phyloP scores from a whole-genome alignment of 2,797 vertebrate species.

The Silurus lanzhouensis region DNA sequence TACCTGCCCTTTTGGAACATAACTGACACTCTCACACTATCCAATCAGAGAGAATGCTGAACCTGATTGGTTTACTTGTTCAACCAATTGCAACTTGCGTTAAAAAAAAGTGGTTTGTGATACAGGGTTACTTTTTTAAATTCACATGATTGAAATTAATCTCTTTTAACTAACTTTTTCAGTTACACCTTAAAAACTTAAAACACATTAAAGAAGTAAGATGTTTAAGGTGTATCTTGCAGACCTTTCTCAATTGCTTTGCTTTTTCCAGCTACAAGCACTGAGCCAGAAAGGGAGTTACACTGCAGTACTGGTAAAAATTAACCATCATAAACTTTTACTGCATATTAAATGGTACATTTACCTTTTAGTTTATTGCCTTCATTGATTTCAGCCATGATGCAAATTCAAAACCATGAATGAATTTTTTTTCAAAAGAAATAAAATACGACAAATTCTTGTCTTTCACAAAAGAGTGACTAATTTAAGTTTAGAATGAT shows the following conservation, averaged over 20 bases:
- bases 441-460: not conserved
- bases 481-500: not conserved
- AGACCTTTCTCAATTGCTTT: not conserved
- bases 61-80: conserved; percentile 53
- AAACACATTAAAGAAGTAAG: not conserved
- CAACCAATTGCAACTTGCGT: not conserved
- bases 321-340: conserved; percentile 25
- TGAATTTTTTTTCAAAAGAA: not conserved
- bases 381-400: not conserved
- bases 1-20: not conserved
- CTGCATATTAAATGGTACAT: conserved; percentile 18
- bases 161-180: not conserved
- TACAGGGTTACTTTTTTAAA: not conserved
- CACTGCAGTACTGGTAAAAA: conserved; percentile 16
- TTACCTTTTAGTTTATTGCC: conserved; percentile 7
- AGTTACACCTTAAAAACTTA: not conserved
- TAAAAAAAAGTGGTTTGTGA: not conserved
- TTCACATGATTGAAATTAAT: not conserved
- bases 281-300: not conserved
- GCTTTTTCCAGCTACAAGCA: not conserved
- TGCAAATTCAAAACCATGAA: not conserved
- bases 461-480: not conserved
- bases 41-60: conserved; percentile 39
- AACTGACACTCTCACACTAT: conserved; percentile 20
- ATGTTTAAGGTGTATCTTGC: not conserved